These are phyloP conservation scores for Trichoplusia ni DNA, from an alignment of 1,140 invertebrate species.

Conservation along the genomic window DNA sequence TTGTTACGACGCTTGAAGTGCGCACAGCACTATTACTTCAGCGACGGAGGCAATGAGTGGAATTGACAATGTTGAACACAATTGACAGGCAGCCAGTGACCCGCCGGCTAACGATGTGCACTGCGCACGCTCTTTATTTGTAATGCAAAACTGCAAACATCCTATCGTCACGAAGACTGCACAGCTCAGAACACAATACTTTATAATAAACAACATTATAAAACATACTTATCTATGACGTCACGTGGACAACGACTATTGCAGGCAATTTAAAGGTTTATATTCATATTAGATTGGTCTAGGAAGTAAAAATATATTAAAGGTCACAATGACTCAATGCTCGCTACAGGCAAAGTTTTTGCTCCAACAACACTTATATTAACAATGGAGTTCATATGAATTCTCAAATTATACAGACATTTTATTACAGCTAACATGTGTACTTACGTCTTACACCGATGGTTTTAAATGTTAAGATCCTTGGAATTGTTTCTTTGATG, in stretches of 20 bases:
- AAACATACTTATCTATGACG: conserved; percentile 26
- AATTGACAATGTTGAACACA: conserved; percentile 49
- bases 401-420: conserved; percentile 36
- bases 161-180: conserved; percentile 48
- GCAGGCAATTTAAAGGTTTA: not conserved
- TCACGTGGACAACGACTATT: not conserved
- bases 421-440: conserved; percentile 26
- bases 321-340: conserved; percentile 22
- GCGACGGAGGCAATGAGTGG: conserved; percentile 36
- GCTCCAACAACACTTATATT: not conserved
- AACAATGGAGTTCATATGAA: conserved; percentile 30
- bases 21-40: conserved; percentile 24
- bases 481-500: conserved; percentile 57
- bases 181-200: conserved; percentile 1
- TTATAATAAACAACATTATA: conserved; percentile 30
- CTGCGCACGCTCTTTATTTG: conserved; percentile 51
- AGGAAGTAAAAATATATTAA: conserved; percentile 19
- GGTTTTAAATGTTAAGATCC: conserved; percentile 44
- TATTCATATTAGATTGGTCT: not conserved
- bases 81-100: conserved; percentile 49
- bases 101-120: conserved; percentile 37
- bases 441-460: no score
- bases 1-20: conserved; percentile 35
- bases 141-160: conserved; percentile 68
- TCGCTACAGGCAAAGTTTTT: conserved; percentile 17